Base-by-base conservation (phyloP, 2,797 vertebrate genomes). In the Sphenopsis melanotis region DNA sequence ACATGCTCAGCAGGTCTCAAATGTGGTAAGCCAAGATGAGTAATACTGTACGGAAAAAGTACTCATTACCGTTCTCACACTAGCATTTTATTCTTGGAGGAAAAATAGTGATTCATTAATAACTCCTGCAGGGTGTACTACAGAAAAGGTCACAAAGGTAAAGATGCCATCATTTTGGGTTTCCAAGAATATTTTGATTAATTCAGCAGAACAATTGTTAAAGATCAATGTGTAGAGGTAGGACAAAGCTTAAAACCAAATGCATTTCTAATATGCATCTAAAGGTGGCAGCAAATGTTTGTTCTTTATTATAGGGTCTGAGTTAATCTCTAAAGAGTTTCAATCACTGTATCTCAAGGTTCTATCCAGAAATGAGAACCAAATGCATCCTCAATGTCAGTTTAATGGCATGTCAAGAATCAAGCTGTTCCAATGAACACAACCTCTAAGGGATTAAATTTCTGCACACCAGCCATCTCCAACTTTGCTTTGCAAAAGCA, bases 201-300 rank as follows among this genome's bases (percentile, higher is more conserved):
- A 90, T 39, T 57, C 34, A 80, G 39, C 22, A 87, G 74, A 87
- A 57, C 22, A 71, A 87, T 7, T 88, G 42, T 47, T 87, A 77
- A 80, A 80, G 57, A 42, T 3, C 16, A 53, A 41, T 29, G 21
- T 6, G 17, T 36, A 42, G 0, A 84, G 21, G 18, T 9, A 80
- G 36, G 39, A 78, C 20, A 84, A 88, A 89, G 17, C 23, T 71
- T 47, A 53, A 77, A 92, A 24, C 5, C 37, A 53, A 55, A 74
- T 82, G 85, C 79, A 93, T 77, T 96, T 96, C 79, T 84, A 89
- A 39, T 13, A 32, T 6, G 9, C 59, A 76, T 81, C 91, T 95
- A 87, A 88, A 95, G 91, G 76, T 95, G 89, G 84, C 91, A 96
- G 89, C 92, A 96, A 75, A 50, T 78, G 24, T 89, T 84, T 70